phyloP scores from a whole-genome alignment of 2,888 invertebrate species.

The Eupithecia abbreviata region DNA sequence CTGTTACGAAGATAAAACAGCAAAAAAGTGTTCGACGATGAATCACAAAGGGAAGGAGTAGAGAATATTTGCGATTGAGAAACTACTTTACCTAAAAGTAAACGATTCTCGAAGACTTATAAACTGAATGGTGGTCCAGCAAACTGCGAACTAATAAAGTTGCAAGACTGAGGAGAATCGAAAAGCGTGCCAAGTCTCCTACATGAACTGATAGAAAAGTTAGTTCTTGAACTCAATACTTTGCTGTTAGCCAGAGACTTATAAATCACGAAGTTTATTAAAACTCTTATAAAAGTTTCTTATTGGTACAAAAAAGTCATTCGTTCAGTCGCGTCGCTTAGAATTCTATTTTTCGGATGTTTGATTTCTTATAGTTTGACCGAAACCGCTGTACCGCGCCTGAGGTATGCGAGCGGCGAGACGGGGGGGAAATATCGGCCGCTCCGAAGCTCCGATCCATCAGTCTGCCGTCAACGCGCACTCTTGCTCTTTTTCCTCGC shows the following conservation, averaged over 20 bases:
- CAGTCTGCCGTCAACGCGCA: too few relatives aligned
- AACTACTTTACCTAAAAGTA: neutral
- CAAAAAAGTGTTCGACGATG: too few relatives aligned
- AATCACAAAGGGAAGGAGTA: too few relatives aligned
- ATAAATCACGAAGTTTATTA: conserved; percentile 5
- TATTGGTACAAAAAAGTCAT: neutral
- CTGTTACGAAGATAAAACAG: too few relatives aligned
- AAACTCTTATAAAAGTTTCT: neutral
- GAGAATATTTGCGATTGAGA: neutral
- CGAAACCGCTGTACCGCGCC: too few relatives aligned
- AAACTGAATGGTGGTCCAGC: conserved; percentile 6
- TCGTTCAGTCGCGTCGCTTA: neutral
- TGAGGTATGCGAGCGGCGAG: too few relatives aligned
- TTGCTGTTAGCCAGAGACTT: conserved; percentile 14
- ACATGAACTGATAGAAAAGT: conserved; percentile 31
- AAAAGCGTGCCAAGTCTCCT: conserved; percentile 25
- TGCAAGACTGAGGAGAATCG: conserved; percentile 21
- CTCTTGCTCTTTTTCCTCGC: too few relatives aligned
- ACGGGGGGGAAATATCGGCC: too few relatives aligned
- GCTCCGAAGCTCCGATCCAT: too few relatives aligned
- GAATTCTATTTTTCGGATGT: neutral
- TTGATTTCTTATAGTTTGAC: too few relatives aligned
- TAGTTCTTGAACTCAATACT: conserved; percentile 22
- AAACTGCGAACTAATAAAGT: conserved; percentile 26
- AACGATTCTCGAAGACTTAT: neutral